These are phyloP conservation scores for Pardosa pseudoannulata DNA, from an alignment of 2,888 invertebrate species.

Conservation along the genomic window DNA sequence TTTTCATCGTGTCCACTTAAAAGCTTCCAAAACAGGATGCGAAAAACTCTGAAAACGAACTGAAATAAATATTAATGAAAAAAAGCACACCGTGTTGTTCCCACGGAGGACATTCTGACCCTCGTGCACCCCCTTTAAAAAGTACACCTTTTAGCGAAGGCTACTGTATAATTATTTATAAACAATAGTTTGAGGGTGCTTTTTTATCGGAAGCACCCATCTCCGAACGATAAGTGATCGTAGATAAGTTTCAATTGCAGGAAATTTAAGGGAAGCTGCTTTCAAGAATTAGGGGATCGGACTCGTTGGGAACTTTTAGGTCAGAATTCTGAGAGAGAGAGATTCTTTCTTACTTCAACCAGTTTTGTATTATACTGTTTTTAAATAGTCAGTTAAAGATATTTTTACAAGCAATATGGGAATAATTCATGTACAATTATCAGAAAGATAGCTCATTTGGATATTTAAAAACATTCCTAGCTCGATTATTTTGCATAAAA, in stretches of 20 bases:
- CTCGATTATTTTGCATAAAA: no score
- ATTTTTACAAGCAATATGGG: no score
- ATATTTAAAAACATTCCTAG: no score
- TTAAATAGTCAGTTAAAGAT: no score
- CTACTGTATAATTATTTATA: conserved; percentile 71
- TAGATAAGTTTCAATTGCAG: conserved; percentile 32
- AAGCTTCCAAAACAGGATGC: conserved; percentile 57
- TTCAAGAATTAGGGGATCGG: not conserved
- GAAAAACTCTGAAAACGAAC: conserved; percentile 44
- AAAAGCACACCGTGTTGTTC: conserved; percentile 18
- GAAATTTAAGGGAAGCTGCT: not conserved
- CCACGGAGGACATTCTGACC: conserved; percentile 60
- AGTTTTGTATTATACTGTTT: no score
- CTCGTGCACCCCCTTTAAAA: conserved; percentile 29
- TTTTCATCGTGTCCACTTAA: conserved; percentile 46
- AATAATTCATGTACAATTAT: no score
- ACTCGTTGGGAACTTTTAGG: not conserved
- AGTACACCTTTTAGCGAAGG: conserved; percentile 59
- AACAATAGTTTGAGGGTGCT: conserved; percentile 57
- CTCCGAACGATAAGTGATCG: conserved; percentile 12
- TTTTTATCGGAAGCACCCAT: conserved; percentile 31
- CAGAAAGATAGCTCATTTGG: no score
- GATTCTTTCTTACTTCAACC: no score
- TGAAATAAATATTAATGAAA: conserved; percentile 64
- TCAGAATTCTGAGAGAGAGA: not conserved